phyloP scores from a whole-genome alignment of 2,888 invertebrate genomes.

The Eugnorisma glareosa region DNA sequence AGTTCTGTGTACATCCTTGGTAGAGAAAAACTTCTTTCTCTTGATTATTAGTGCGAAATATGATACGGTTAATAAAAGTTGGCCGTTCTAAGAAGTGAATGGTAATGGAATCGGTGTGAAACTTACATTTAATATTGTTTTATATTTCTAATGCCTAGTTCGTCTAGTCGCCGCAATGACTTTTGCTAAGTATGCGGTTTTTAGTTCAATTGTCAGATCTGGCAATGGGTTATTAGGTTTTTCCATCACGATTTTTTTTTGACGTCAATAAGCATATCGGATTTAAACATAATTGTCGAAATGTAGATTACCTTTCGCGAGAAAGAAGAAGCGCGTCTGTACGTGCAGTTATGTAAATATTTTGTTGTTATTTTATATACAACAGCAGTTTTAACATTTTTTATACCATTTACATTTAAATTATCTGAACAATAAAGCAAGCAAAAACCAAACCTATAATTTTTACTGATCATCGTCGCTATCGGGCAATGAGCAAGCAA shows the following conservation, averaged over 20 bases:
- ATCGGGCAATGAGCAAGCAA: no score
- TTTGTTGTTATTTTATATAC: not conserved
- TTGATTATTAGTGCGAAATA: constrained; percentile 17
- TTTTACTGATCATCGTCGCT: no score
- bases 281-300: no score
- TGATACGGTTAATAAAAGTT: not conserved
- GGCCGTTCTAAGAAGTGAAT: not conserved
- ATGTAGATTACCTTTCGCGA: not conserved
- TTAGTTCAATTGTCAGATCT: not conserved
- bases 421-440: not conserved
- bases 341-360: no score
- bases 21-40: constrained; percentile 3
- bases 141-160: not conserved
- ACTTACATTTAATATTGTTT: not conserved
- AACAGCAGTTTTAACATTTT: not conserved
- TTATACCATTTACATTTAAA: not conserved
- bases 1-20: not conserved
- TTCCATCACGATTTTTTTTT: no score
- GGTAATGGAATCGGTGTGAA: not conserved
- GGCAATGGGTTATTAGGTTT: no score
- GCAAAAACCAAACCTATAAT: not conserved
- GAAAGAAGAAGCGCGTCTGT: no score
- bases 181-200: not conserved
- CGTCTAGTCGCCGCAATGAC: not conserved
- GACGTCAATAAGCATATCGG: no score